Evolutionary conservation across 2,888 invertebrate species (phyloP), one percentile per base, ranked within the genome.

Genomic region (Brachylomia viminalis): DNA sequence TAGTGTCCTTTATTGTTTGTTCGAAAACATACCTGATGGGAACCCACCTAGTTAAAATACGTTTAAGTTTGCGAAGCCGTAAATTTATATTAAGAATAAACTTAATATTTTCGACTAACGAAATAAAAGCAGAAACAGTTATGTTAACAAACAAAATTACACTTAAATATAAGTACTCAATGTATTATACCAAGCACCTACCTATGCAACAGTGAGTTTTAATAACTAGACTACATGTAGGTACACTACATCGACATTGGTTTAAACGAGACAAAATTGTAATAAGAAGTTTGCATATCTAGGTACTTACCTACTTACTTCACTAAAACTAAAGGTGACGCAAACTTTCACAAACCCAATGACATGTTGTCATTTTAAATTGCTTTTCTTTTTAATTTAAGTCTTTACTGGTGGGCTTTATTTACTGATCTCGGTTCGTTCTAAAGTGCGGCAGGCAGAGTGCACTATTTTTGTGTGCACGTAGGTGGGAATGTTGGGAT

Each of bases 141-240:
- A 49, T 11, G 13, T 11, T 70, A 23, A 71, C 38, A 30, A 65
- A 56, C 64, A 68, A 65, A 65, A 72, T 84, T 76, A 83, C 79
- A 80, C 66, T 85, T 86, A 84, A 85, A 90, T 87, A 87, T 86
- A 84, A 83, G 85, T 77, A 79, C 54, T 62, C 76, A 69, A 69
- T 87, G 75, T 83, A 79, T 82, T 67, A 72, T 70, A 76, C 74
- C 77, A 86, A 88, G 75, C 38, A 23, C 17, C n/a, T 64, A 20
- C 11, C 27, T 83, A 84, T 86, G 85, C 85, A 85, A 72, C 47
- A 70, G 75, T n/a, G n/a, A n/a, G 11, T 42, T 42, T 42, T 67
- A n/a, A n/a, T n/a, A 38, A 38, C 38, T 38, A 38, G 38, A 38
- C 38, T 38, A 7, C 38, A 38, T 38, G 33, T n/a, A n/a, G n/a